phyloP scores from a whole-genome alignment of 2,113 vertebrate species.

The Chionodraco myersi region DNA sequence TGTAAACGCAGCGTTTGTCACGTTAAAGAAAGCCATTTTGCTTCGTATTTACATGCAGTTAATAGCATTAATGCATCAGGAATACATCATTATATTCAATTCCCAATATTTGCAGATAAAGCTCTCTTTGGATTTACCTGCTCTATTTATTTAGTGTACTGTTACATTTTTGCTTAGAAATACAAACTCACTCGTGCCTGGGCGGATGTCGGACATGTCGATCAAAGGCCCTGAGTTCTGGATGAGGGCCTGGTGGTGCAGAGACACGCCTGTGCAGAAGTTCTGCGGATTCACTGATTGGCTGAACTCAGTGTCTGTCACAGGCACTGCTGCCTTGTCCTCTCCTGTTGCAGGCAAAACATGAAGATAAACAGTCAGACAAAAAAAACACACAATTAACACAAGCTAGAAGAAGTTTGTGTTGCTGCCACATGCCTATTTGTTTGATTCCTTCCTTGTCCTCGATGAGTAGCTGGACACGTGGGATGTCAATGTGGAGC shows the following conservation, averaged over 20 bases:
- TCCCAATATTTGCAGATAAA: too few relatives aligned
- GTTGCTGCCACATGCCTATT: conserved; percentile 85
- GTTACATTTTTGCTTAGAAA: not conserved
- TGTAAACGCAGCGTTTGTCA: too few relatives aligned
- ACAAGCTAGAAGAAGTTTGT: not conserved
- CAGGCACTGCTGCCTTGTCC: conserved; percentile 96
- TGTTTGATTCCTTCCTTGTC: conserved; percentile 99
- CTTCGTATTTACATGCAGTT: too few relatives aligned
- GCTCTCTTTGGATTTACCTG: not conserved
- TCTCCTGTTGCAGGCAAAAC: conserved; percentile 85
- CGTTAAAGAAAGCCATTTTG: too few relatives aligned
- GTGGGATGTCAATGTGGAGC: conserved; percentile 97
- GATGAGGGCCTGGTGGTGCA: conserved; percentile 96
- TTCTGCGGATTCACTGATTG: conserved; percentile 98
- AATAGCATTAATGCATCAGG: too few relatives aligned
- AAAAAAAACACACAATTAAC: not conserved
- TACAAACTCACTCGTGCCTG: conserved; percentile 91
- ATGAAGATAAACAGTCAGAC: not conserved
- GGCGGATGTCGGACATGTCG: conserved; percentile 98
- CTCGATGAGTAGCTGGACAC: conserved; percentile 97
- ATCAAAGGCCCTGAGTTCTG: conserved; percentile 98
- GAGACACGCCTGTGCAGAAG: conserved; percentile 95
- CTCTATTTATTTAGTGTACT: not conserved
- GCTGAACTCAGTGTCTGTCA: conserved; percentile 96
- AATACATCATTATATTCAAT: too few relatives aligned